Conservation (phyloP, 2,113 vertebrate species). For the Tachysurus vachellii region DNA sequence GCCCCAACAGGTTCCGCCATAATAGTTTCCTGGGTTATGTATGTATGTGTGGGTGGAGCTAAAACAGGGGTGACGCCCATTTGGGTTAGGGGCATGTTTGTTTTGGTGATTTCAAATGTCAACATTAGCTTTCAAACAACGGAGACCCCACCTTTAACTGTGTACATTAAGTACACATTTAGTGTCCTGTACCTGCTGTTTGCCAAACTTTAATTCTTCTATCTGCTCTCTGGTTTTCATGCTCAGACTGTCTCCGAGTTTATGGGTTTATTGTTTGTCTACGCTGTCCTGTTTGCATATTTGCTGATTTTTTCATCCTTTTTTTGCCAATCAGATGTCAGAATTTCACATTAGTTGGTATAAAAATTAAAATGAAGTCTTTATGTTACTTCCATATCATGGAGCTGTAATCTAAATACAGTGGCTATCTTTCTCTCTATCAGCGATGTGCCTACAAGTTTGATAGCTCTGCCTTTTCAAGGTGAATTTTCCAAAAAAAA, state of each 20-base stretch:
- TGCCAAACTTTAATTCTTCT: neutral
- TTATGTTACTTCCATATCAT: neutral
- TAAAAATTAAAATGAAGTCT: neutral
- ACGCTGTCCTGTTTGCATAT: neutral
- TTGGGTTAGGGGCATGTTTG: too few relatives aligned
- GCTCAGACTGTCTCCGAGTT: neutral
- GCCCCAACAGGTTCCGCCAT: too few relatives aligned
- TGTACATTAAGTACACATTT: too few relatives aligned
- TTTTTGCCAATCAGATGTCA: neutral
- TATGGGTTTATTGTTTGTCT: neutral
- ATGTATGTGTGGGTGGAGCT: too few relatives aligned
- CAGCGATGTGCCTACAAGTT: neutral
- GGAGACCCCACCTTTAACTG: too few relatives aligned
- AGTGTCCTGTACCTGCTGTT: neutral
- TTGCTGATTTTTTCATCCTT: neutral
- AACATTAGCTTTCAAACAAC: too few relatives aligned
- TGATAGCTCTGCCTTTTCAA: slow-evolving; percentile 5
- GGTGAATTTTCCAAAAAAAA: slow-evolving; percentile 1
- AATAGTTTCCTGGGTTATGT: too few relatives aligned
- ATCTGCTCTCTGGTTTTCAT: neutral
- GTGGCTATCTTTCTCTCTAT: neutral
- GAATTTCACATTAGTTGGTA: neutral
- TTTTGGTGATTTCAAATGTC: too few relatives aligned
- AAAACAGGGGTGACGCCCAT: too few relatives aligned
- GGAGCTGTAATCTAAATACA: neutral